These are phyloP conservation scores for Thymelicus lineola DNA, from an alignment of 2,888 invertebrate genomes.

Conservation along the genomic window DNA sequence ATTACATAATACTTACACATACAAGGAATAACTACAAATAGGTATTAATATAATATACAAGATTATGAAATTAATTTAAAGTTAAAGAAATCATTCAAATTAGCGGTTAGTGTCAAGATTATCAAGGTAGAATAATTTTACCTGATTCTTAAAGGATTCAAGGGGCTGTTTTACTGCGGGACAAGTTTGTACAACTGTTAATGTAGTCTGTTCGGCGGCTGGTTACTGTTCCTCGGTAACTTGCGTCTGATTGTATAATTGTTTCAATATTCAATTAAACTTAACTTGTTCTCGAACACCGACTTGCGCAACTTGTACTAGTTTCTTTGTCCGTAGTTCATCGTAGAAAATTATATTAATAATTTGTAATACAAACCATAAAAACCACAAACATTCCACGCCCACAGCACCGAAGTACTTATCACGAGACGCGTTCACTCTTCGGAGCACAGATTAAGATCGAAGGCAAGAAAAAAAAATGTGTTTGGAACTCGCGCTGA, in stretches of 20 bases:
- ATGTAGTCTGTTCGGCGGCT: neutral
- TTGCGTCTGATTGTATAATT: neutral
- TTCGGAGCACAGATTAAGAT: slow-evolving; percentile 31
- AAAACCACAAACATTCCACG: slow-evolving; percentile 31
- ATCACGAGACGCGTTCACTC: slow-evolving; percentile 32
- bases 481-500: slow-evolving; percentile 47
- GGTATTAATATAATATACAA: too few relatives aligned
- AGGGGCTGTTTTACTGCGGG: too few relatives aligned
- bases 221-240: neutral
- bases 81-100: too few relatives aligned
- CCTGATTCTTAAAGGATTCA: too few relatives aligned
- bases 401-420: slow-evolving; percentile 28
- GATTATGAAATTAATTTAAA: too few relatives aligned
- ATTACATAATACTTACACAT: too few relatives aligned
- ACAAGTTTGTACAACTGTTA: neutral
- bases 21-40: too few relatives aligned
- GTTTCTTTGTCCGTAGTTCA: neutral
- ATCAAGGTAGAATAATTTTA: too few relatives aligned
- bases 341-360: slow-evolving; percentile 11
- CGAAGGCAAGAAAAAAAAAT: slow-evolving; percentile 44
- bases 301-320: neutral
- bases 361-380: slow-evolving; percentile 24
- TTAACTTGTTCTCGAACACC: neutral
- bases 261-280: slow-evolving; percentile 10
- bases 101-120: too few relatives aligned